phyloP scores from a whole-genome alignment of 2,888 invertebrate genomes.

The Drosophila quinaria region DNA sequence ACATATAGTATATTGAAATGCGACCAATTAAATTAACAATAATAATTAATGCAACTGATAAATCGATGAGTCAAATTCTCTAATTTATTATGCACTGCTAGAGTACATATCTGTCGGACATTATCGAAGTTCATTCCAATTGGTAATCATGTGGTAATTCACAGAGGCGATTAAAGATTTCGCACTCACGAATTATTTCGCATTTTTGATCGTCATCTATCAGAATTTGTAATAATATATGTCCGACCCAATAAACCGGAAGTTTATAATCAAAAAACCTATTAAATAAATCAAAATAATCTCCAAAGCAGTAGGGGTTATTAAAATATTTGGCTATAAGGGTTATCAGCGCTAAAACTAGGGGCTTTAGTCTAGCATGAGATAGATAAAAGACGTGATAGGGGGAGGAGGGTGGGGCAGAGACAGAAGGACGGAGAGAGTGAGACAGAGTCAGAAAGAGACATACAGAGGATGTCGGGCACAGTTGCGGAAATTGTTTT shows the following conservation, averaged over 20 bases:
- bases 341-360: not conserved
- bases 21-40: not conserved
- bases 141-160: conserved; percentile 11
- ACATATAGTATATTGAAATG: not conserved
- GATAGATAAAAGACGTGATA: not conserved
- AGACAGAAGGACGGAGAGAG: not conserved
- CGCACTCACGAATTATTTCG: conserved; percentile 22
- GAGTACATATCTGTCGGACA: not conserved
- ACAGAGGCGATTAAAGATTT: conserved; percentile 5
- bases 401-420: conserved; percentile 1
- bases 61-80: conserved; percentile 1
- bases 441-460: not conserved
- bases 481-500: conserved; percentile 50
- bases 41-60: not conserved
- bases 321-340: conserved; percentile 13
- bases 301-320: conserved; percentile 20
- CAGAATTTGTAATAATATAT: conserved; percentile 39
- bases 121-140: conserved; percentile 16
- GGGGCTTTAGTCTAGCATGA: not conserved
- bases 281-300: conserved; percentile 60
- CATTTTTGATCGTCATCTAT: conserved; percentile 14
- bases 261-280: conserved; percentile 16
- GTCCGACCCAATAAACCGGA: conserved; percentile 28
- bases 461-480: not conserved
- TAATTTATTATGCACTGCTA: not conserved